Evolutionary conservation across 2,797 vertebrate genomes (phyloP), one percentile per base, ranked within the genome.

Genomic region (Apogon talboti): DNA sequence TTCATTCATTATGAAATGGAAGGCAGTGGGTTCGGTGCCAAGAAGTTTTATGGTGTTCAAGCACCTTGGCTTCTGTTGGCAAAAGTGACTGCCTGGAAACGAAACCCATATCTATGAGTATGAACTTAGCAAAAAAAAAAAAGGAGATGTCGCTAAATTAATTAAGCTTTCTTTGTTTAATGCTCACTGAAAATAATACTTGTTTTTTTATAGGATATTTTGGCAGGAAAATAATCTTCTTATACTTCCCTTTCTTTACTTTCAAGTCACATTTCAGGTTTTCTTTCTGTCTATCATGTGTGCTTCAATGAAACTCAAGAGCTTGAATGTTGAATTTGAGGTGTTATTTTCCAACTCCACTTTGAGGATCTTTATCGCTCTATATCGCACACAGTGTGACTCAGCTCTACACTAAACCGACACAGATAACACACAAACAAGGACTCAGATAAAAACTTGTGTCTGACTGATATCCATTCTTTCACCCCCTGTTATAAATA

Each of bases 1-100:
- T 83, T 70, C 56, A 68, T 70, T 82, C 59, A 64, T 64, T 62
- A 81, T 72, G 55, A 74, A 81, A 74, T 66, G 49, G 44, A 64
- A 48, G 47, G 65, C 44, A 21, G 54, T 10, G 57, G 57, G 38
- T 65, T 52, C 18, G 42, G 50, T 70, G 67, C 74, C 69, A 83
- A 56, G 30, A 64, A 62, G 64, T 61, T 35, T 67, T 69, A 47
- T 42, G 43, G 55, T 49, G 57, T 57, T 71, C 63, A 60, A 74
- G 68, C 61, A 56, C 40, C 38, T 35, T 54, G 66, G 43, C 64
- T 69, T 52, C 40, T 58, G 56, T 47, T 28, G 47, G 51, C 50
- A 33, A 63, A 63, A 48, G 45, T 24, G 13, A 44, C 44, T 74
- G 58, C 56, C 55, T 56, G 60, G 51, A 60, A 60, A 55, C 71